Evolutionary conservation across 1,140 invertebrate genomes (phyloP), one percentile per base, ranked within the genome.

Genomic region (Drosophila leontia): DNA sequence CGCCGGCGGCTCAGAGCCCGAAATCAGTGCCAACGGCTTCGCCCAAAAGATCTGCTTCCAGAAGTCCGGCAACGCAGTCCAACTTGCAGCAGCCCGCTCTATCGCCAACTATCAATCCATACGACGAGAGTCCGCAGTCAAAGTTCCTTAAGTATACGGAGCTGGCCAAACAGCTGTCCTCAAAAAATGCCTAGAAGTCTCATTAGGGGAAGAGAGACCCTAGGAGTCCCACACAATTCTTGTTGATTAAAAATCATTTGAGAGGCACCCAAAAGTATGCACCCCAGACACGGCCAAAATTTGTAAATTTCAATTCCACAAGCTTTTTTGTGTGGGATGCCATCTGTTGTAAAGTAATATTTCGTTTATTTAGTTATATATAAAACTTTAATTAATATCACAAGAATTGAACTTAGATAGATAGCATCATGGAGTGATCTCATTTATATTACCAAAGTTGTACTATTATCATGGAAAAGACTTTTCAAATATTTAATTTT

Each of bases 81-180:
- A 75, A 64, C 35, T 50, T 68, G 11, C 76, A 69, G 34, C 60
- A 63, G 34, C 80, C 69, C 7, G 51, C 91, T 9, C 77, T 93
- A 4, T 88, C 92, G 9, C 93, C 94, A 9, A 93, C 94, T 11
- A 94, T 94, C 5, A 93, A 94, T 59, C 93, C 94, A 0, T 96
- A 97, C 82, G 97, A 98, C 82, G 98, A 99, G 93, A 98, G 97
- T 92, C 97, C 97, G 17, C 97, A 98, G 94, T 98, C 98, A 74
- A 99, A 99, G 94, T 98, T 98, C 95, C 95, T 98, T 76, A 99
- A 99, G 94, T 99, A 99, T 94, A 98, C 97, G 88, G 98, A 99
- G 94, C 95, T 99, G 92, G 98, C 98, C 76, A 99, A 98, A 94
- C 98, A 99, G 94, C 94, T 99, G 92, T 98, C 97, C 92, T 98